phyloP scores from a whole-genome alignment of 2,797 vertebrate genomes.

The Gadopsis bispinosus region DNA sequence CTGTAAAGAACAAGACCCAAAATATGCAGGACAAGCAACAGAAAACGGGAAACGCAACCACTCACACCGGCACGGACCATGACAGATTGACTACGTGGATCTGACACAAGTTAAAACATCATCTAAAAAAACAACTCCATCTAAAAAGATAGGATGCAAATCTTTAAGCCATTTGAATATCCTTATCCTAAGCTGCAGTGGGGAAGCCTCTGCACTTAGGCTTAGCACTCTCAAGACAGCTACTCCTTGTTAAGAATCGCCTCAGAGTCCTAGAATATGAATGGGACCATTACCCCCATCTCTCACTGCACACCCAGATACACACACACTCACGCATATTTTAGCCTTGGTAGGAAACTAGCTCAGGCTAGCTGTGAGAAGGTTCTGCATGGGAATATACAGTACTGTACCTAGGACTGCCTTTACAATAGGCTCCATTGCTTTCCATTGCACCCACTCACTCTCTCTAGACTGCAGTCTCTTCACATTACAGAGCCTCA shows the following conservation, averaged over 20 bases:
- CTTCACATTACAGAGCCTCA: slow-evolving; percentile 53
- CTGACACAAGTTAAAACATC: slow-evolving; percentile 35
- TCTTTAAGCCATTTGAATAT: slow-evolving; percentile 75
- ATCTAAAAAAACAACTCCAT: slow-evolving; percentile 48
- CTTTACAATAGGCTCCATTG: slow-evolving; percentile 49
- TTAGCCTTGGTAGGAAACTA: slow-evolving; percentile 52
- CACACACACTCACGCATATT: slow-evolving; percentile 44
- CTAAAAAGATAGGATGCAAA: slow-evolving; percentile 53
- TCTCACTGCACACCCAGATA: slow-evolving; percentile 64
- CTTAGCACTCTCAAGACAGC: slow-evolving; percentile 78
- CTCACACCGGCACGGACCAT: too few species aligned
- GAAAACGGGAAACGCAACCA: too few species aligned
- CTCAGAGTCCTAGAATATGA: slow-evolving; percentile 75
- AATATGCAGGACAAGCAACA: too few species aligned
- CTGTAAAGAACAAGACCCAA: too few species aligned
- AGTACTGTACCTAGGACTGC: slow-evolving; percentile 37
- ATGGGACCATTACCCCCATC: slow-evolving; percentile 78
- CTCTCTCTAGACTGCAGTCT: slow-evolving; percentile 47
- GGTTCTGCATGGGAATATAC: slow-evolving; percentile 49
- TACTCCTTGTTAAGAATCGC: slow-evolving; percentile 78
- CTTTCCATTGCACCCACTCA: slow-evolving; percentile 44
- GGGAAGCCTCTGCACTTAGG: slow-evolving; percentile 77
- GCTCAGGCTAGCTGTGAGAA: slow-evolving; percentile 46
- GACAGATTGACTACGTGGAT: slow-evolving; percentile 18
- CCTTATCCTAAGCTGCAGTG: slow-evolving; percentile 73